Base-by-base conservation (phyloP, 2,888 invertebrate species). In the Cephus pulcher region DNA sequence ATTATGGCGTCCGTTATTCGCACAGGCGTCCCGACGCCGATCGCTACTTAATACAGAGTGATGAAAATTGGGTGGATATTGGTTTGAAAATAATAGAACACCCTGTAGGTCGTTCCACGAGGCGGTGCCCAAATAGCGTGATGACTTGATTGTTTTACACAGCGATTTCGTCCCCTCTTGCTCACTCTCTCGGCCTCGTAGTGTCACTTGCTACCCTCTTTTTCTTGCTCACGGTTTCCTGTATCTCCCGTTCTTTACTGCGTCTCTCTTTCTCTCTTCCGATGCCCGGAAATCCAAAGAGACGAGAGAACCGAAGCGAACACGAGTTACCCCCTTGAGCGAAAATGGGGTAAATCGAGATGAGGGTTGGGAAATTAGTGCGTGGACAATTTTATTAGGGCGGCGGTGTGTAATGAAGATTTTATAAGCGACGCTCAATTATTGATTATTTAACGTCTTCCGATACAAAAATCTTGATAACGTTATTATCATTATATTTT, bases 371-470 rank as follows among this genome's bases (percentile, higher is more conserved):
- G 80, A 89, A 88, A 90, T 90, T 88, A 88, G 86, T 86, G 85
- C 84, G 84, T 85, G 85, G 87, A 87, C 86, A 84, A 88, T 89
- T 90, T 90, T 89, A 89, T 88, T 88, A 86, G 84, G 84, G 83
- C 82, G 77, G 76, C 82, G 79, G 80, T 78, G 82, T 84, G 85
- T 88, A 88, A 89, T 88, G 84, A 87, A 89, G 86, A 88, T 87
- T 89, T 90, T 88, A 89, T 86, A 87, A 87, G 84, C 83, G 81
- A 76, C 76, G 82, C 85, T 85, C 85, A 85, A 88, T 89, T 87
- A 89, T 87, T 84, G 85, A 85, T 85, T 85, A 86, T 87, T 86
- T 84, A 86, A 85, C 81, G 79, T 84, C 69, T 75, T 56, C 75
- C 34, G 71, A 70, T 70, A 71, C 32, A 34, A 71, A 32, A 71